Evolutionary conservation across 1,140 invertebrate genomes (phyloP), one percentile per base, ranked within the genome.

Genomic region (Drosophila albomicans): DNA sequence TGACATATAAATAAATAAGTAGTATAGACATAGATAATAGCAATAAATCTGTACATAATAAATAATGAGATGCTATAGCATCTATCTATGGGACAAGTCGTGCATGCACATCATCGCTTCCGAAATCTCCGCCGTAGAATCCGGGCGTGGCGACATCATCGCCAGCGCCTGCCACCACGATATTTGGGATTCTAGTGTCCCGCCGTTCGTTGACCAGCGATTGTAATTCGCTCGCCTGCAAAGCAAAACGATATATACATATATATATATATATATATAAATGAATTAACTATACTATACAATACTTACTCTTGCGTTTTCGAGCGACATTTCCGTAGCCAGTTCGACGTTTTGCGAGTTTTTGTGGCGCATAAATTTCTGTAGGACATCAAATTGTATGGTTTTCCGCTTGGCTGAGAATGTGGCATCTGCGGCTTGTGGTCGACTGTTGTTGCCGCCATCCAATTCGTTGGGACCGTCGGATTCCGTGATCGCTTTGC

Each of bases 51-150:
- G 32, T 16, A 5, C 32, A 57, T 20, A 2, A 38, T 25, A 25
- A 25, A 3, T 2, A 32, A 32, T 32, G 30, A 32, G 30, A 32
- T 32, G 30, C 30, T 6, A 32, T 32, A 6, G 30, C 7, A 32
- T 10, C 35, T 64, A 89, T 74, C 73, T 92, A 87, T 56, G 87
- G 62, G 63, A 89, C 78, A 86, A 84, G 75, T 76, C 79, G 66
- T 62, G 76, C 75, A 88, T 77, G 69, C 58, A 78, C 76, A 81
- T 89, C 91, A 87, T 92, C 78, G 72, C 46, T 28, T 64, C 64
- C 45, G 85, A 30, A 57, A 52, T 56, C 43, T 76, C 82, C 64
- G 6, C 59, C 65, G 63, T 82, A 68, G 13, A 59, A 51, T 72
- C 57, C 74, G 51, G 54, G 25, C 52, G 72, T 5, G 71, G 48